These are phyloP conservation scores for Heliconius hermathena DNA, from an alignment of 1,140 invertebrate species.

Conservation along the genomic window DNA sequence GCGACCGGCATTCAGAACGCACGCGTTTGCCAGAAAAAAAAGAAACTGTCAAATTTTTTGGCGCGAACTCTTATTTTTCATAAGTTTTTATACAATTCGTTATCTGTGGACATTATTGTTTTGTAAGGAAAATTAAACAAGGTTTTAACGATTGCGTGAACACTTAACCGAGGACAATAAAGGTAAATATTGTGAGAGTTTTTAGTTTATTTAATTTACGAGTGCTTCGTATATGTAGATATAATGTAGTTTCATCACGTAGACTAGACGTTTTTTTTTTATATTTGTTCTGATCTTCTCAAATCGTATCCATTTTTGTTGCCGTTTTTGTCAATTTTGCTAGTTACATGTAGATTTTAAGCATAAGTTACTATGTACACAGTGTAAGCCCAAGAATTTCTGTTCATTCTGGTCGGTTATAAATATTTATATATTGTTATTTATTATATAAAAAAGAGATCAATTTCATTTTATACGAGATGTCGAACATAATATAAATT, in stretches of 20 bases:
- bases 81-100: background rate
- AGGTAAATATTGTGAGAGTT: constrained; percentile 49
- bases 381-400: no score
- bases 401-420: no score
- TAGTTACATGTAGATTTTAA: background rate
- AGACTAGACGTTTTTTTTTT: background rate
- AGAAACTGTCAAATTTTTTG: constrained; percentile 35
- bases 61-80: constrained; percentile 12
- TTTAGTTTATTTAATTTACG: constrained; percentile 44
- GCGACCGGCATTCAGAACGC: constrained; percentile 52
- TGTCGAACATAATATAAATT: constrained; percentile 16
- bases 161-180: constrained; percentile 51
- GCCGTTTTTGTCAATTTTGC: background rate
- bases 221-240: constrained; percentile 8
- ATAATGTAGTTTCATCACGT: constrained; percentile 20
- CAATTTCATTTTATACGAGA: background rate
- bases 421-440: background rate
- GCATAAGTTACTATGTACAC: background rate
- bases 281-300: background rate
- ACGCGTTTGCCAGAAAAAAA: constrained; percentile 49
- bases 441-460: background rate
- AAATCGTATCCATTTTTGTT: background rate
- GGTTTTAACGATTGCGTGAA: constrained; percentile 45
- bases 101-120: constrained; percentile 45
- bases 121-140: constrained; percentile 43